A percentile compares a stretch with the other conserved stretches of the same genome.
phyloP scores from a whole-genome alignment of 2,888 invertebrate species.

The Hirtodrosophila confusa region DNA sequence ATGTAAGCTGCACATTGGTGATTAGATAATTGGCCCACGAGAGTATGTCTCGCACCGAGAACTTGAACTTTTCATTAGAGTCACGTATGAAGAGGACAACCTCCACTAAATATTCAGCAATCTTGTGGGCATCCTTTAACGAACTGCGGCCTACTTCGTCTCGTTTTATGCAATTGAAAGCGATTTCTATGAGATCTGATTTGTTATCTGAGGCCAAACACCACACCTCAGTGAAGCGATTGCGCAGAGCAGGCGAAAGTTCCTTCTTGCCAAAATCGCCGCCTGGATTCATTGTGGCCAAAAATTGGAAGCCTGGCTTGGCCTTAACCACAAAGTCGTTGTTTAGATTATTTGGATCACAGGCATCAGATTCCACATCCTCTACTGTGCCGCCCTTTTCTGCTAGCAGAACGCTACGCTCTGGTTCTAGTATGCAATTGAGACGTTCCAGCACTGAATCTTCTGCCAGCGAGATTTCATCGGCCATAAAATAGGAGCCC shows the following conservation, averaged over 20 bases:
- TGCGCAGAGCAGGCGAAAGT: constrained; percentile 97
- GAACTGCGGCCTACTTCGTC: constrained; percentile 83
- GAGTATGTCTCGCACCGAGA: constrained; percentile 95
- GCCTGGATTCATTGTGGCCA: constrained; percentile 99
- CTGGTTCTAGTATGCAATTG: constrained; percentile 97
- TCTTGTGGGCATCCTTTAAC: constrained; percentile 77
- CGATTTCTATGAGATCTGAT: constrained; percentile 91
- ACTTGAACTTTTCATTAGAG: constrained; percentile 90
- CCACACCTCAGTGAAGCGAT: constrained; percentile 99
- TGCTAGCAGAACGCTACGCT: constrained; percentile 94
- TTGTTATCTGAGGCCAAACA: constrained; percentile 91
- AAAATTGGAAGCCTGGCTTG: constrained; percentile 92
- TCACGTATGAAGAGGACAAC: constrained; percentile 92
- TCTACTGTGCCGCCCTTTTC: constrained; percentile 91
- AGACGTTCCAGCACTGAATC: constrained; percentile 98
- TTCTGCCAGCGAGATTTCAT: constrained; percentile 99
- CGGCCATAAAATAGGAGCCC: constrained; percentile 96
- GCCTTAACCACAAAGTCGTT: constrained; percentile 87
- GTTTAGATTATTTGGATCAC: constrained; percentile 59
- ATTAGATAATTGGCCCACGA: constrained; percentile 96
- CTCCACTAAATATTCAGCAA: constrained; percentile 90
- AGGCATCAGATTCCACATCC: constrained; percentile 61
- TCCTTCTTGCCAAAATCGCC: constrained; percentile 99
- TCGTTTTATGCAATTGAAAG: constrained; percentile 89
- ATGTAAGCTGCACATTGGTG: constrained; percentile 70